Percentiles rank a stretch among this genome's conserved stretches.
These are phyloP conservation scores for Phalanger gymnotis DNA, from an alignment of 2,797 vertebrate genomes.

Conservation along the genomic window DNA sequence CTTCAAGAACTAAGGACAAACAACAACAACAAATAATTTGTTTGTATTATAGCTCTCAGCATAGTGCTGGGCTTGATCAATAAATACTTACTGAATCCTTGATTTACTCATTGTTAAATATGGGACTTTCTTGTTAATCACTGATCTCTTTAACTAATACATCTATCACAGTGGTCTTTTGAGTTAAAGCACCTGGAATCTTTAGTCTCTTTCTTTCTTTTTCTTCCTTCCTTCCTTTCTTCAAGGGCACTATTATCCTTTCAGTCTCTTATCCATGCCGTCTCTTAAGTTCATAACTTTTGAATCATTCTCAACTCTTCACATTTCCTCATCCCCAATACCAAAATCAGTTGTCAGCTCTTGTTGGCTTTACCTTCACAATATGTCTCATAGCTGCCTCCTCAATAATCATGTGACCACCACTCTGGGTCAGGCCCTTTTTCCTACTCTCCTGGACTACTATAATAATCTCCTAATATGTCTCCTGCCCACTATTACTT, in stretches of 20 bases:
- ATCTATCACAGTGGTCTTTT: neutral
- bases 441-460: neutral
- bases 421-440: neutral
- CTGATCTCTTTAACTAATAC: neutral
- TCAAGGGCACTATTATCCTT: too few relatives aligned
- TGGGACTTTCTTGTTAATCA: neutral
- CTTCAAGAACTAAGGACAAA: neutral
- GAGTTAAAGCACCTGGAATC: neutral
- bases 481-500: neutral
- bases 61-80: neutral
- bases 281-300: neutral
- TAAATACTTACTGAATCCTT: neutral
- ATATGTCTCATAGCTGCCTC: neutral
- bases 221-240: neutral
- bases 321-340: neutral
- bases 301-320: neutral
- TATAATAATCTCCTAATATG: neutral
- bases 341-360: neutral
- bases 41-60: neutral
- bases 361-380: neutral
- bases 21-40: neutral
- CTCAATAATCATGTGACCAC: neutral
- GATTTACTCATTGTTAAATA: neutral
- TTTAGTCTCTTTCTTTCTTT: neutral
- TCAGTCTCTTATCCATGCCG: neutral